These are phyloP conservation scores for Acanthopleura granulata DNA, from an alignment of 2,888 invertebrate species.

Conservation along the genomic window DNA sequence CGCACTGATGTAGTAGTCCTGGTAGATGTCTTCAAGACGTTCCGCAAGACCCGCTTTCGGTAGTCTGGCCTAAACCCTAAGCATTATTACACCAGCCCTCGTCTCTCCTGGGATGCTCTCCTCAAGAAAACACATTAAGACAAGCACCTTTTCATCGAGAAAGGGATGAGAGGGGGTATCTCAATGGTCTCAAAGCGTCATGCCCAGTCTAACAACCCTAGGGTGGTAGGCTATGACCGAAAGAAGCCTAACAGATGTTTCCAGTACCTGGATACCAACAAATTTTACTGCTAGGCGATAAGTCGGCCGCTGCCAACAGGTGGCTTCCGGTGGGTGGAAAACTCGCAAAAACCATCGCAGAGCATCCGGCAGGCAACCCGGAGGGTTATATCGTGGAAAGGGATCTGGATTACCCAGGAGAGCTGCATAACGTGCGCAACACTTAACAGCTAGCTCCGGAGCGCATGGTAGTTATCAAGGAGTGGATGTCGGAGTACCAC, in stretches of 20 bases:
- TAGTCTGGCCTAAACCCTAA: conserved; percentile 47
- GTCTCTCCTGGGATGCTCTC: conserved; percentile 53
- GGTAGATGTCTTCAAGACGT: conserved; percentile 57
- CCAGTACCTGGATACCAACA: neutral
- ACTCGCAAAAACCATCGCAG: too few species aligned
- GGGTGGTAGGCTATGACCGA: conserved; percentile 32
- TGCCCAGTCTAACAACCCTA: conserved; percentile 46
- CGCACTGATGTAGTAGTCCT: conserved; percentile 48
- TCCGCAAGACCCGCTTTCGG: conserved; percentile 40
- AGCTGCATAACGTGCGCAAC: too few species aligned
- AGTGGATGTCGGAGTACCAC: too few species aligned
- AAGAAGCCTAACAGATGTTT: conserved; percentile 29
- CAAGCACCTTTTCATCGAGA: conserved; percentile 36
- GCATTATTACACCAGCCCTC: conserved; percentile 47
- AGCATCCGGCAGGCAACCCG: too few species aligned
- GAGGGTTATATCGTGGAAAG: too few species aligned
- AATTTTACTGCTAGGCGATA: conserved; percentile 34
- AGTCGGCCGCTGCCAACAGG: conserved; percentile 43
- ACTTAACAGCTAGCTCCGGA: too few species aligned
- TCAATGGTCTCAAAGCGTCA: conserved; percentile 37
- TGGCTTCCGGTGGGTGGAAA: conserved; percentile 45
- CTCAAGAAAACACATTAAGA: conserved; percentile 47
- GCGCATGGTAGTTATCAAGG: too few species aligned
- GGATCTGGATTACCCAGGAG: too few species aligned
- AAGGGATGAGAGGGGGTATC: conserved; percentile 28